Conservation (phyloP, 2,888 invertebrate genomes). For the Sacculina carcini region DNA sequence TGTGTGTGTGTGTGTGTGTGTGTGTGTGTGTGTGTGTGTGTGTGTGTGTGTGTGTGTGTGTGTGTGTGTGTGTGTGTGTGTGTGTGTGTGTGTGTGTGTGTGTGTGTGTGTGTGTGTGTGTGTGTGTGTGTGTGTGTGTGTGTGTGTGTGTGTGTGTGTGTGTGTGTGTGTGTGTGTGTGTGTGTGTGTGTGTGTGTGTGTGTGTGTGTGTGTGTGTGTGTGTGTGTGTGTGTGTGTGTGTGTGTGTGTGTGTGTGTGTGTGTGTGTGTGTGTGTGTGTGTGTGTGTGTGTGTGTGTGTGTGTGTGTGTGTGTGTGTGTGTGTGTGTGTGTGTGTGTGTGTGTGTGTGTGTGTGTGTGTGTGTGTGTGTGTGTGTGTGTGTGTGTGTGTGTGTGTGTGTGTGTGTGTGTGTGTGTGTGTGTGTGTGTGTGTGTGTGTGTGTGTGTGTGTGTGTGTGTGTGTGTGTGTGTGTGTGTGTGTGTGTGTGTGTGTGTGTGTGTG, state of each 20-base stretch:
- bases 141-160: neutral
- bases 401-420: neutral
- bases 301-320: neutral
- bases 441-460: neutral
- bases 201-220: neutral
- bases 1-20: neutral
- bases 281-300: neutral
- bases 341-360: neutral
- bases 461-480: neutral
- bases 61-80: slow-evolving; percentile 14
- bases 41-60: neutral
- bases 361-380: neutral
- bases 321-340: neutral
- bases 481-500: slow-evolving; percentile 14
- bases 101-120: neutral
- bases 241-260: neutral
- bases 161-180: neutral
- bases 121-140: neutral
- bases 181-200: neutral
- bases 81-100: slow-evolving; percentile 9
- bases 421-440: neutral
- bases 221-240: no score
- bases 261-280: neutral
- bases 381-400: no score
- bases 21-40: neutral